Percentiles rank a stretch among this genome's conserved stretches.
Evolutionary conservation across 2,797 vertebrate genomes (phyloP).

Genomic region (Sandelia bainsii): DNA sequence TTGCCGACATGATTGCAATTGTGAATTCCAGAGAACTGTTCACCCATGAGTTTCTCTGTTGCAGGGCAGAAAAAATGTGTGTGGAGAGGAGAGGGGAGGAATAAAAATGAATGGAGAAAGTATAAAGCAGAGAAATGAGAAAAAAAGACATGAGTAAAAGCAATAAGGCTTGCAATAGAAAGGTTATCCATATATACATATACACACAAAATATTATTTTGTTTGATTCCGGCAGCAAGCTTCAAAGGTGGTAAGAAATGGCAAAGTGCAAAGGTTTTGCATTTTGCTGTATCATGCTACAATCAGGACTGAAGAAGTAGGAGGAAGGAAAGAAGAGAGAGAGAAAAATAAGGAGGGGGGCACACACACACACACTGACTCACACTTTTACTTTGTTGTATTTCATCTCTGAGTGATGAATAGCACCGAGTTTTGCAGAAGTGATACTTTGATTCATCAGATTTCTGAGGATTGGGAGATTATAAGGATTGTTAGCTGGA

Average conservation of each 20-base stretch:
- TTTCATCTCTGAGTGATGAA: conserved; percentile 47
- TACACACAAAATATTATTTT: neutral
- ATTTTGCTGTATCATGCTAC: conserved; percentile 68
- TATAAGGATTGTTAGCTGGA: conserved; percentile 45
- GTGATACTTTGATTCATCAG: conserved; percentile 51
- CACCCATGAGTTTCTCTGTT: conserved; percentile 58
- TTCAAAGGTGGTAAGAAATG: neutral
- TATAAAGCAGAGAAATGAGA: neutral
- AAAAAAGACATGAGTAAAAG: neutral
- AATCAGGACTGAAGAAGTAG: conserved; percentile 20
- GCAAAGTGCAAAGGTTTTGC: conserved; percentile 27
- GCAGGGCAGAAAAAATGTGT: conserved; percentile 56
- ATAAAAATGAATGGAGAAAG: neutral
- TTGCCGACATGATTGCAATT: conserved; percentile 45
- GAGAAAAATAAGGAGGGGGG: too few relatives aligned
- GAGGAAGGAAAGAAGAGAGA: neutral
- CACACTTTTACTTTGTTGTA: conserved; percentile 29
- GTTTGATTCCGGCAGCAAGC: neutral
- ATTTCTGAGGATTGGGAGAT: conserved; percentile 58
- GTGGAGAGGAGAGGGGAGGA: neutral
- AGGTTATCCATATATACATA: too few relatives aligned
- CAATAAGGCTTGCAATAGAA: neutral
- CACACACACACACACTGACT: conserved; percentile 2
- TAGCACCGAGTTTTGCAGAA: conserved; percentile 30
- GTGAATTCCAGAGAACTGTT: conserved; percentile 51